phyloP scores from a whole-genome alignment of 2,113 vertebrate species.

The Triplophysa dalaica region DNA sequence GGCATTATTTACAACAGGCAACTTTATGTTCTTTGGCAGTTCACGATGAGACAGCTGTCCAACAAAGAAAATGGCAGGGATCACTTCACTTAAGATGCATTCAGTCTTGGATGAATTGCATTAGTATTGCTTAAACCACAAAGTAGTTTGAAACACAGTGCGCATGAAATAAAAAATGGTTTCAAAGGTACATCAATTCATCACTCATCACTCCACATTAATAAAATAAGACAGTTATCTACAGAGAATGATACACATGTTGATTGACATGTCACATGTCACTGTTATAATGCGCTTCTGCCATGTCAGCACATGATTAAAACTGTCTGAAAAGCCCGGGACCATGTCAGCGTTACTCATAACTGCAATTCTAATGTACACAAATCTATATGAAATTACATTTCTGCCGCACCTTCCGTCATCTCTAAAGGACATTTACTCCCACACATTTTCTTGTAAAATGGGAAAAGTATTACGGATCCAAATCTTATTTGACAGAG shows the following conservation, averaged over 20 bases:
- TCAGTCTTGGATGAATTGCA: not conserved
- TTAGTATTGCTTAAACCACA: not conserved
- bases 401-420: not conserved
- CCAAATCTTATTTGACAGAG: conserved; percentile 1
- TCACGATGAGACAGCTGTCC: not conserved
- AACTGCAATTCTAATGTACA: not conserved
- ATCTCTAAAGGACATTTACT: not conserved
- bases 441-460: not conserved
- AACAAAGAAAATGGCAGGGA: not conserved
- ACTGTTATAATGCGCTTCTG: not conserved
- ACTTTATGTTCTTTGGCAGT: not conserved
- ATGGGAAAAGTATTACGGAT: not conserved
- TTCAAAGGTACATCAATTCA: not conserved
- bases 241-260: not conserved
- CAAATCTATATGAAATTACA: conserved; percentile 3
- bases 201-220: not conserved
- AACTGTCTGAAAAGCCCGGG: not conserved
- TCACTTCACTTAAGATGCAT: not conserved
- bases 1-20: not conserved
- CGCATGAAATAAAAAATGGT: not conserved
- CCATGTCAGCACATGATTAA: not conserved
- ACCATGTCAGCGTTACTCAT: not conserved
- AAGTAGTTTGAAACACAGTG: not conserved
- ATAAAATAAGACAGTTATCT: not conserved
- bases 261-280: not conserved